Conservation (phyloP, 35 echinoderm and acorn worm genomes). For the Apostichopus parvimensis region DNA sequence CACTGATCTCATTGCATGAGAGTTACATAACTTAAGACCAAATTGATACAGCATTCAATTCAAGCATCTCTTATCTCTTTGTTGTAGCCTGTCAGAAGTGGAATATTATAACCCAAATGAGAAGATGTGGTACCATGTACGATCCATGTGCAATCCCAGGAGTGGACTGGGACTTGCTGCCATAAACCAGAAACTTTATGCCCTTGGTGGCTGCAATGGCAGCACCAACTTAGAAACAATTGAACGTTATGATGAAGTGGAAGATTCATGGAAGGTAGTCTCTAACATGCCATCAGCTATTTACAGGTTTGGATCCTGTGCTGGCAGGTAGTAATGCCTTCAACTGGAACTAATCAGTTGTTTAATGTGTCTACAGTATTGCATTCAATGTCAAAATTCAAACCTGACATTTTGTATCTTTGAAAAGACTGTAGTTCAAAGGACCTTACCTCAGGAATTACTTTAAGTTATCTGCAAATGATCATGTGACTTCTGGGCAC, state of each 20-base stretch:
- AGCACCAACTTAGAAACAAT: conserved; percentile 74
- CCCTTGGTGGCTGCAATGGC: conserved; percentile 91
- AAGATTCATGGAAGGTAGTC: conserved; percentile 83
- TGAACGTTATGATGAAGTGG: conserved; percentile 86
- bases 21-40: too few species aligned
- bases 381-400: too few species aligned
- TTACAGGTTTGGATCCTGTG: conserved; percentile 89
- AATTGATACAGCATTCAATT: too few species aligned
- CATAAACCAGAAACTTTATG: conserved; percentile 79
- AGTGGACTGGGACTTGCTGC: conserved; percentile 84
- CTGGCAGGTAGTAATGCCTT: conserved; percentile 33
- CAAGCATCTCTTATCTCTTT: neutral
- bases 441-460: too few species aligned
- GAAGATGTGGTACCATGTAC: conserved; percentile 72
- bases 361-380: too few species aligned
- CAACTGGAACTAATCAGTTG: too few species aligned
- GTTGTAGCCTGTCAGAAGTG: conserved; percentile 76
- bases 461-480: too few species aligned
- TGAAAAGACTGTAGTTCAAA: too few species aligned
- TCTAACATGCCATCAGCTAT: conserved; percentile 79
- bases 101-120: conserved; percentile 86
- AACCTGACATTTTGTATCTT: too few species aligned
- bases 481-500: too few species aligned
- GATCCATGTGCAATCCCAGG: conserved; percentile 59
- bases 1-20: too few species aligned